Conservation (phyloP, 2,113 vertebrate genomes). For the Zosterops lateralis region DNA sequence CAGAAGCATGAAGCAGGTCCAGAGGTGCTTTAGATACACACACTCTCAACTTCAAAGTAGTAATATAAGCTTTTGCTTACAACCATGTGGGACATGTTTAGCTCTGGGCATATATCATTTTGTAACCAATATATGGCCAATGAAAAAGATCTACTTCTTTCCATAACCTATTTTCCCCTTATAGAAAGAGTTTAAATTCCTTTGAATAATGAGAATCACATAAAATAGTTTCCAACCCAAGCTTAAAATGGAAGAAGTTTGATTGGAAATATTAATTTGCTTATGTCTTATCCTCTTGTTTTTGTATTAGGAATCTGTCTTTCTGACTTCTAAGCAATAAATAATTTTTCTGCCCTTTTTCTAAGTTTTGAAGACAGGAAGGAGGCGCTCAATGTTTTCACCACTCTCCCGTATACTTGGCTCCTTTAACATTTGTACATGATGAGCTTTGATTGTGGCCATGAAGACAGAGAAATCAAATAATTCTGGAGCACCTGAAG, state of each 20-base stretch:
- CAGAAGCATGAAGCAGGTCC: background rate
- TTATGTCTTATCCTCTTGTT: background rate
- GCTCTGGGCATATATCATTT: conserved; percentile 40
- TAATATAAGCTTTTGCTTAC: conserved; percentile 30
- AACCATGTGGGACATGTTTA: conserved; percentile 20
- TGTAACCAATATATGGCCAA: conserved; percentile 42
- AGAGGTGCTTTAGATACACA: conserved; percentile 42
- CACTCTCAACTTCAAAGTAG: conserved; percentile 49
- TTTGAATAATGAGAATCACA: background rate
- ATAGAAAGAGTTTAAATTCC: background rate
- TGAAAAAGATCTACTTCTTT: conserved; percentile 21
- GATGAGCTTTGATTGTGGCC: background rate
- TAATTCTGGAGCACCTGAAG: background rate
- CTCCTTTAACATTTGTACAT: background rate
- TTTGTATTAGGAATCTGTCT: background rate
- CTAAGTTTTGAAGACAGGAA: background rate
- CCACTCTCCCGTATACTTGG: background rate
- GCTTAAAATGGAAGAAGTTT: background rate
- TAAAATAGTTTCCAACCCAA: conserved; percentile 6
- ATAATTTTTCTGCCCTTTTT: background rate
- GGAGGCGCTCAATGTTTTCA: background rate
- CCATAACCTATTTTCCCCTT: conserved; percentile 38
- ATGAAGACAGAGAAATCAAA: background rate
- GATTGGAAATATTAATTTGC: background rate
- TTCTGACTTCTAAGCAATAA: background rate